Conservation (phyloP, 2,888 invertebrate genomes). For the Phortica magna region DNA sequence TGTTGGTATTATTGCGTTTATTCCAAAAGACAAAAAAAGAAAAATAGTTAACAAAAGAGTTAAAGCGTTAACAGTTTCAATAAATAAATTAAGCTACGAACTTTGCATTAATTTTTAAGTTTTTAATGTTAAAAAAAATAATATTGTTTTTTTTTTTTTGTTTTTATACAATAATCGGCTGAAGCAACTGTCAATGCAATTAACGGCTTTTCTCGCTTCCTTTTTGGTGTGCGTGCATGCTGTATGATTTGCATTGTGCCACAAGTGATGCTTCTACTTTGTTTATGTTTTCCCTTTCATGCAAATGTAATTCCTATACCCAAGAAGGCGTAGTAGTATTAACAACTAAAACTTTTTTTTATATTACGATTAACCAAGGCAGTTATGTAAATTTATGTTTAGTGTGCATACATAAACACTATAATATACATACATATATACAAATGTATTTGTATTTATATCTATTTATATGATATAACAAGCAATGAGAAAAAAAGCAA, state of each 20-base stretch:
- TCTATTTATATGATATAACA: conserved; percentile 19
- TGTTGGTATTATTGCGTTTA: conserved; percentile 10
- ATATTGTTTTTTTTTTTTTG: background rate
- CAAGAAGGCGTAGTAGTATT: background rate
- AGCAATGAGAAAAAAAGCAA: conserved; percentile 12
- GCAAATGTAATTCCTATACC: conserved; percentile 9
- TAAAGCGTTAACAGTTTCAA: too few relatives aligned
- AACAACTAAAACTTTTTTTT: conserved; percentile 15
- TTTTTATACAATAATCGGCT: background rate
- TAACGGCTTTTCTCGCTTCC: background rate
- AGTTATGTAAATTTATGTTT: background rate
- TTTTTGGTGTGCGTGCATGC: too few relatives aligned
- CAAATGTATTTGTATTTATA: conserved; percentile 4
- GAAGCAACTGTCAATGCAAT: background rate
- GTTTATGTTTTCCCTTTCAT: too few relatives aligned
- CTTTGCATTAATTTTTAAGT: conserved; percentile 8
- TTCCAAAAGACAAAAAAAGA: conserved; percentile 18
- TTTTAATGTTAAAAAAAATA: background rate
- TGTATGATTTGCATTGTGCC: too few relatives aligned
- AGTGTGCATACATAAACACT: background rate
- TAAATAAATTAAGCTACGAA: background rate
- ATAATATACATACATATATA: conserved; percentile 17
- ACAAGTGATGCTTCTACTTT: too few relatives aligned
- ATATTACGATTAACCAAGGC: background rate
- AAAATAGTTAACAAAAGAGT: too few relatives aligned